Base-by-base conservation (phyloP, 2,888 invertebrate genomes). In the Bruchidius siliquastri region DNA sequence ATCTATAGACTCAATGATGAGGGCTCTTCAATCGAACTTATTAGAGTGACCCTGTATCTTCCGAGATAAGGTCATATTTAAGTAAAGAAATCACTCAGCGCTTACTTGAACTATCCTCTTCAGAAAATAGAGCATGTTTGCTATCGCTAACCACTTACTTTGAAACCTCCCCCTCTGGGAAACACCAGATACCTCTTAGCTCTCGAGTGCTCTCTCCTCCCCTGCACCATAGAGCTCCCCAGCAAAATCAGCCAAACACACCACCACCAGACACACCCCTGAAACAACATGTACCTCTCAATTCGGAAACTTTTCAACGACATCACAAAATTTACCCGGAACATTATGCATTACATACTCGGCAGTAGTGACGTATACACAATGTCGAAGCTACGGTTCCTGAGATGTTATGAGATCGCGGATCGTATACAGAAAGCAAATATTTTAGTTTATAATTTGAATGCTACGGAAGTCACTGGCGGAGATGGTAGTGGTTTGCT, bases 101-200 rank as follows among this genome's bases (percentile, higher is more conserved):
- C 18, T 49, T 26, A 8, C 26, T 26, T 26, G 2, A 8, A 26
- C 26, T 4, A 4, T 26, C 8, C 26, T 26, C 26, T 49, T 13
- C 18, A 49, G 49, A 49, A 49, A 49, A 49, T 13, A 49, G 49
- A 49, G 49, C 13, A 49, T 49, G 49, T 49, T 32, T 18, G 13
- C 26, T 74, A 22, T 71, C 0, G 69, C 74, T 13, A 49, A 18
- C 49, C 49, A 49, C 49, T 77, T 78, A 84, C 84, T 82, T 84
- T 84, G 73, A 81, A 83, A 6, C 79, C 77, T 26, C 84, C 84
- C 22, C 82, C 83, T 74, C 75, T 79, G 6, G 83, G 84, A 78
- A 76, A 80, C 71, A 81, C 74, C 67, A 80, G 70, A 72, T 76
- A 80, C 68, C 81, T 73, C 71, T 79, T 81, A 8, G 21, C 69